Evolutionary conservation across 2,888 invertebrate genomes (phyloP).

Genomic region (Malthinus seriepunctatus): DNA sequence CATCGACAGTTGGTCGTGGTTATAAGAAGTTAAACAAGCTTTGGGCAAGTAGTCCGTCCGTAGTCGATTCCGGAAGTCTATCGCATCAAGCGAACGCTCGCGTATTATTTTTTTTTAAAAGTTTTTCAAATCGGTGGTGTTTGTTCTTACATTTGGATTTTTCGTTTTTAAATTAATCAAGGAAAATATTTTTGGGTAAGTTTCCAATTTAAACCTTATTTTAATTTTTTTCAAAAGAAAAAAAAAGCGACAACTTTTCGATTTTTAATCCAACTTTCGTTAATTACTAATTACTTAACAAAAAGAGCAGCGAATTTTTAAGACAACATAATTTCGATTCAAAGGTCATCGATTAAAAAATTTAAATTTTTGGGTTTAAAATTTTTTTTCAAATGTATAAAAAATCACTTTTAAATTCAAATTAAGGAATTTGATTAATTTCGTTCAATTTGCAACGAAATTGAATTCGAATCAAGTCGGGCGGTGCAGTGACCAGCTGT

Average conservation of each 20-base stretch:
- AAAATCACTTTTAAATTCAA: too few species aligned
- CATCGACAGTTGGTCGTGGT: conserved; percentile 28
- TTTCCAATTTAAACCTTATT: background rate
- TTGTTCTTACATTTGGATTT: conserved; percentile 18
- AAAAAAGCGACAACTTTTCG: background rate
- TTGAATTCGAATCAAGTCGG: conserved; percentile 10
- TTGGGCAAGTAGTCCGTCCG: conserved; percentile 24
- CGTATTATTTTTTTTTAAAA: background rate
- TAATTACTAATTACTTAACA: too few species aligned
- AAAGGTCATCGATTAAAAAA: too few species aligned
- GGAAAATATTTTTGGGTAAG: background rate
- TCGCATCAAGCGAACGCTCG: too few species aligned
- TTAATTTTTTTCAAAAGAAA: background rate
- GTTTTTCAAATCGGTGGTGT: conserved; percentile 7
- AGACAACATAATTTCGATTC: too few species aligned
- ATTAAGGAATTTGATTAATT: too few species aligned
- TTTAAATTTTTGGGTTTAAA: too few species aligned
- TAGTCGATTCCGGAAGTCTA: background rate
- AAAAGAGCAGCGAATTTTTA: too few species aligned
- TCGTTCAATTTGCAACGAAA: too few species aligned
- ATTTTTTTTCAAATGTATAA: too few species aligned
- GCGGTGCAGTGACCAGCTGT: conserved; percentile 44
- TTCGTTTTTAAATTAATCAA: background rate
- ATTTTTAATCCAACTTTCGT: background rate
- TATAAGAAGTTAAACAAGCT: conserved; percentile 29